Conservation (phyloP, 2,113 vertebrate genomes). For the Pholis gunnellus region DNA sequence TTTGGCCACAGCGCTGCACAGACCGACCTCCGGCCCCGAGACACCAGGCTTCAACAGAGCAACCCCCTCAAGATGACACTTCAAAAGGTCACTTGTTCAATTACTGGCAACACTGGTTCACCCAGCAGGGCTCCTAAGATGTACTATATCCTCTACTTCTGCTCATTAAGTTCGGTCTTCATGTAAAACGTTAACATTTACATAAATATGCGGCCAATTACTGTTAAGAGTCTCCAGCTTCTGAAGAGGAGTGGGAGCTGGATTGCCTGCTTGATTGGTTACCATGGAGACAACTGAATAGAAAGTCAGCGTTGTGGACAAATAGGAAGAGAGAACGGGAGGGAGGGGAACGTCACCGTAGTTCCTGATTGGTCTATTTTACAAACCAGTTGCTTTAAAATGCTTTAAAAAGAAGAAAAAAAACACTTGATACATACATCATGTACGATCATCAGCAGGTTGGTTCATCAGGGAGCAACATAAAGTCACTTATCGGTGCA, state of each 20-base stretch:
- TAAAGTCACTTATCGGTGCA: slow-evolving; percentile 49
- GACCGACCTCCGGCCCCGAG: slow-evolving; percentile 23
- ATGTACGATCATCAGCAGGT: slow-evolving; percentile 31
- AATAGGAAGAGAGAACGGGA: slow-evolving; percentile 6
- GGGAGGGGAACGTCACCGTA: not conserved
- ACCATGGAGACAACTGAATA: slow-evolving; percentile 31
- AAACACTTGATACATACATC: not conserved
- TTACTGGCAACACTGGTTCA: slow-evolving; percentile 54
- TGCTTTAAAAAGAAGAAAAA: slow-evolving; percentile 25
- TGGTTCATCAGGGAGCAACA: slow-evolving; percentile 30
- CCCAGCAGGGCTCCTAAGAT: slow-evolving; percentile 39
- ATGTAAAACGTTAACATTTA: slow-evolving; percentile 54
- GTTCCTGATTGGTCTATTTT: slow-evolving; percentile 15
- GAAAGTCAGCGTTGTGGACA: slow-evolving; percentile 2
- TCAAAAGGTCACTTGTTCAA: slow-evolving; percentile 72
- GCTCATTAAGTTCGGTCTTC: slow-evolving; percentile 59
- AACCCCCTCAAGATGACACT: slow-evolving; percentile 45
- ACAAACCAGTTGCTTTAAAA: slow-evolving; percentile 3
- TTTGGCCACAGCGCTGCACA: slow-evolving; percentile 2
- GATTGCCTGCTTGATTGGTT: slow-evolving; percentile 35
- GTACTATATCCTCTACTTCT: slow-evolving; percentile 26
- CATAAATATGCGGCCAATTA: slow-evolving; percentile 59
- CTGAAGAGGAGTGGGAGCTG: slow-evolving; percentile 8
- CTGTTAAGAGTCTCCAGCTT: slow-evolving; percentile 33
- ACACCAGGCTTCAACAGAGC: slow-evolving; percentile 35